Base-by-base conservation (phyloP, 2,113 vertebrate species). In the Sinocyclocheilus rhinocerous region DNA sequence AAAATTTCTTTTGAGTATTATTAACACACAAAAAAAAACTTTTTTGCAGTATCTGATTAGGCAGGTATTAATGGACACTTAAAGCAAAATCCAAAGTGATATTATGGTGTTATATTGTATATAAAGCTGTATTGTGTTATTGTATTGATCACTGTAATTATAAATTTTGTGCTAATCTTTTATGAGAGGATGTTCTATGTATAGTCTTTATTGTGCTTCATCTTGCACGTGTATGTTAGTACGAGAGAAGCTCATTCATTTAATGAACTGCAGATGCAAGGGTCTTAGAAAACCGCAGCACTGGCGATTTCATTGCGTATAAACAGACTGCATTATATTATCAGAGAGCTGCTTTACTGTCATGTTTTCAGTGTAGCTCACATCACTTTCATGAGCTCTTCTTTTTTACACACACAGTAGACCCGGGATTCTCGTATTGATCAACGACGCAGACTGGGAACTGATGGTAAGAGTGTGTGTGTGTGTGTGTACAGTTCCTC, bases 381-480 rank as follows among this genome's bases (percentile, higher is more conserved):
- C 65, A 55, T 73, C 73, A 67, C 57, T 61, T 85, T 77, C 79
- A 82, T 13, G 69, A 87, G 82, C 89, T 94, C 88, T 59, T 76
- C 63, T 85, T 57, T 75, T 81, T 77, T 26, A 50, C 87, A 86
- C 87, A 86, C 91, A 88, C 94, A 99, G 97, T 96, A 96, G 97
- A 88, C 98, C 98, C 3, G 98, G 98, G 81, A 99, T 99, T 88
- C 94, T 99, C 91, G 97, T 99, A 91, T 97, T 99, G 88, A 95
- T 99, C 94, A 99, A 99, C 11, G 96, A 99, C 29, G 95, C 97
- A 86, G 98, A 99, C 95, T 99, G 97, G 98, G 98, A 99, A 57
- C 94, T 99, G 89, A 97, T 99, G 98, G 98, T 99, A 93, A 96
- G 97, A 86, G 86, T 91, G 50, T 90, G 87, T 80, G 67, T 85